Evolutionary conservation across 2,113 vertebrate species (phyloP).

Genomic region (Marcusenius ussheri): DNA sequence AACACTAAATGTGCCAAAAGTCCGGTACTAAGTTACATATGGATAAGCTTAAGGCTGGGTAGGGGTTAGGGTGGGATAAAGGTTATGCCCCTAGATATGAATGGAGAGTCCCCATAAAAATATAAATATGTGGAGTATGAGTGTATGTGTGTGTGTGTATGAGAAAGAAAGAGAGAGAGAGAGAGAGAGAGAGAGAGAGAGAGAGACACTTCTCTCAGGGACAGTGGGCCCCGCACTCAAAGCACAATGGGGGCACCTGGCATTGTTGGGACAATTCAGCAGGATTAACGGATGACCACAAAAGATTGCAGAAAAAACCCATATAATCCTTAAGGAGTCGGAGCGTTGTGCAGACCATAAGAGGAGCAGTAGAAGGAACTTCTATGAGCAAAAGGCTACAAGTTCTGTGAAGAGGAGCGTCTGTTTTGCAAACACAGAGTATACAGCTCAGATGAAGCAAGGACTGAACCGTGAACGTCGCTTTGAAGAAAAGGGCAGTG

Average conservation of each 20-base stretch:
- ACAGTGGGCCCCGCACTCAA: slow-evolving; percentile 22
- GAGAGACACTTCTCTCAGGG: not conserved
- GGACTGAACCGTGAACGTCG: not conserved
- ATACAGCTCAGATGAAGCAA: not conserved
- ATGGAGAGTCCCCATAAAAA: not conserved
- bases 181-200: not conserved
- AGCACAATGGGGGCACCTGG: slow-evolving; percentile 19
- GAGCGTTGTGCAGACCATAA: not conserved
- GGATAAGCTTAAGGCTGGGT: not conserved
- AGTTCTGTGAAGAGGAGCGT: not conserved
- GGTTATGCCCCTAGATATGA: not conserved
- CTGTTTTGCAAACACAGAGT: not conserved
- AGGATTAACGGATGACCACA: not conserved
- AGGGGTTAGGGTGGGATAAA: not conserved
- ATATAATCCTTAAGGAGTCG: not conserved
- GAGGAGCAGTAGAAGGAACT: not conserved
- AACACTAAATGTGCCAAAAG: slow-evolving; percentile 34
- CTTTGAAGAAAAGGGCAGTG: not conserved
- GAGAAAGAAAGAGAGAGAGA: no score
- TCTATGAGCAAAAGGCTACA: not conserved
- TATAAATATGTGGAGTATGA: not conserved
- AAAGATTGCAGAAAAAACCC: not conserved
- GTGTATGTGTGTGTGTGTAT: not conserved
- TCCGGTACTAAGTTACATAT: slow-evolving; percentile 8
- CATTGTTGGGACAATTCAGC: not conserved